Conservation (phyloP, 92 coral and sea anemone species). For the Hydrozoanthus gracilis region DNA sequence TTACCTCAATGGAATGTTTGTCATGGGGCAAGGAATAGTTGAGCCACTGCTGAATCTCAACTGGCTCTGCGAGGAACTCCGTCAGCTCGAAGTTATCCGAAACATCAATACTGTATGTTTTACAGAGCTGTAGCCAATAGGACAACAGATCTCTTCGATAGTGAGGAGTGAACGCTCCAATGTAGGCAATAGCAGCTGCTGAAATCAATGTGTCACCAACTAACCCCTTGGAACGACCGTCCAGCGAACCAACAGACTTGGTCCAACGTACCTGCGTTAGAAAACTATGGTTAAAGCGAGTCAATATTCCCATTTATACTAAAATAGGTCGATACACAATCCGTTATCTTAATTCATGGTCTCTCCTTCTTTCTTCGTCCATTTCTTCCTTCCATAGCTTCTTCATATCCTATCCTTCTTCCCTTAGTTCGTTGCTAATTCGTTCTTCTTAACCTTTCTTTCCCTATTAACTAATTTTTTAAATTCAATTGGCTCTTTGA, state of each 20-base stretch:
- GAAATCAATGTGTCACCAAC: slow-evolving; percentile 90
- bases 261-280: slow-evolving; percentile 84
- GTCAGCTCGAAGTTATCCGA: slow-evolving; percentile 86
- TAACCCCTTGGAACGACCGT: slow-evolving; percentile 66
- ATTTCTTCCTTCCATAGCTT: too few relatives aligned
- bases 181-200: slow-evolving; percentile 85
- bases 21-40: slow-evolving; percentile 87
- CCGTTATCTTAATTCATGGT: too few relatives aligned
- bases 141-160: slow-evolving; percentile 76
- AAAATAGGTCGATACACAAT: too few relatives aligned
- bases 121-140: slow-evolving; percentile 82
- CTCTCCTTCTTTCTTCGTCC: too few relatives aligned
- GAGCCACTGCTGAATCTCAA: slow-evolving; percentile 89
- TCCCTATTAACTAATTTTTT: too few relatives aligned
- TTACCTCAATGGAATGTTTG: slow-evolving; percentile 75
- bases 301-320: too few relatives aligned
- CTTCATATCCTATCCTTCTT: too few relatives aligned
- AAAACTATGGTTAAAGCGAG: too few relatives aligned
- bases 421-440: too few relatives aligned
- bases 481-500: too few relatives aligned
- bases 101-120: slow-evolving; percentile 69
- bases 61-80: slow-evolving; percentile 86
- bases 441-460: too few relatives aligned
- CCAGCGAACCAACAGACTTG: slow-evolving; percentile 69
- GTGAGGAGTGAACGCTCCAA: slow-evolving; percentile 87